phyloP scores from a whole-genome alignment of 2,888 invertebrate species.

The Dasysyrphus tricinctus region DNA sequence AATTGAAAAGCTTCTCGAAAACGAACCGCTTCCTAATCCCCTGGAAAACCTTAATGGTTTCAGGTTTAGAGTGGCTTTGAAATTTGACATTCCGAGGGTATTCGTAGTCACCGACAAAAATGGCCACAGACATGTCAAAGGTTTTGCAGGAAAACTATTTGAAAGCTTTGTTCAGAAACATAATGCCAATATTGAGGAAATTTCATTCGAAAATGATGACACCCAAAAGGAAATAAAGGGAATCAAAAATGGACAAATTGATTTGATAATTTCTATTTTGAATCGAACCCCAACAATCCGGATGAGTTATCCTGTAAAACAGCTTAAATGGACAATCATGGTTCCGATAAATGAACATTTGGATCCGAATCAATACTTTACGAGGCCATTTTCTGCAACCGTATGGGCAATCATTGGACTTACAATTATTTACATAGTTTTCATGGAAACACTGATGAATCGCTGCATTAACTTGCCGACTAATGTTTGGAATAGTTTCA shows the following conservation, averaged over 20 bases:
- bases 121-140: background rate
- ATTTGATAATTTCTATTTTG: background rate
- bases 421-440: background rate
- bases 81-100: slow-evolving; percentile 10
- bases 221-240: background rate
- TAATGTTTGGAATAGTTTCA: background rate
- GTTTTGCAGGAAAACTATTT: slow-evolving; percentile 1
- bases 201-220: background rate
- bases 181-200: slow-evolving; percentile 7
- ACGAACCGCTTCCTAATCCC: background rate
- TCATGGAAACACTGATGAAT: background rate
- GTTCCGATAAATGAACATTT: slow-evolving; percentile 5
- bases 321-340: background rate
- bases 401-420: slow-evolving; percentile 12
- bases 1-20: background rate
- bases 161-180: background rate
- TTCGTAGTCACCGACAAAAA: background rate
- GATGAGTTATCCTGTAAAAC: background rate
- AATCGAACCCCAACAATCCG: background rate
- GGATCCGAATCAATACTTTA: slow-evolving; percentile 6
- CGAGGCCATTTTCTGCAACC: background rate
- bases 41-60: background rate
- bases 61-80: background rate
- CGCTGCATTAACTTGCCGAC: background rate
- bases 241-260: background rate